Evolutionary conservation across 2,113 vertebrate species (phyloP).

Genomic region (Paraplagusia blochii): DNA sequence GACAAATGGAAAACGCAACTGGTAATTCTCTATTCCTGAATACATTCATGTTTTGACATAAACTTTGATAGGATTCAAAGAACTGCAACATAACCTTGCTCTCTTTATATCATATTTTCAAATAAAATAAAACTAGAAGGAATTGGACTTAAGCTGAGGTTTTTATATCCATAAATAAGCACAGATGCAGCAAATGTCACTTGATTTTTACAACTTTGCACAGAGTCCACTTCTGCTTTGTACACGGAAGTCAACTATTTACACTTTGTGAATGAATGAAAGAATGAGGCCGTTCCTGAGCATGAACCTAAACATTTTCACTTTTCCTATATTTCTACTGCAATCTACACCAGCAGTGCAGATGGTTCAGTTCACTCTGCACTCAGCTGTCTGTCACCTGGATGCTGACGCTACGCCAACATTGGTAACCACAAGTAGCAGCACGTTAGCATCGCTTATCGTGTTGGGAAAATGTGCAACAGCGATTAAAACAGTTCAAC

Average conservation of each 20-base stretch:
- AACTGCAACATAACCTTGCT: too few relatives aligned
- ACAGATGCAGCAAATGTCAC: too few relatives aligned
- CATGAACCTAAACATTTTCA: not conserved
- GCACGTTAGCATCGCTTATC: slow-evolving; percentile 6
- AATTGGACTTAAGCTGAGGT: too few relatives aligned
- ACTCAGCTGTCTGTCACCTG: slow-evolving; percentile 52
- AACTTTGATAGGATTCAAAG: too few relatives aligned
- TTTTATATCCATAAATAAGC: too few relatives aligned
- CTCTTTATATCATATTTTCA: too few relatives aligned
- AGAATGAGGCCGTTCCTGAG: not conserved
- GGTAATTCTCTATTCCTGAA: too few relatives aligned
- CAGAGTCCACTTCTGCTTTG: not conserved
- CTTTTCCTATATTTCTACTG: not conserved
- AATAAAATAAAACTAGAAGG: too few relatives aligned
- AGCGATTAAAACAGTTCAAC: not conserved
- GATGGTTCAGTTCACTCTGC: not conserved
- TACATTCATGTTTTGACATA: too few relatives aligned
- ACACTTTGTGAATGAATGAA: slow-evolving; percentile 8
- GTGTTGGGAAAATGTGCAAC: rapidly evolving
- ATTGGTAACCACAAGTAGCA: slow-evolving; percentile 32
- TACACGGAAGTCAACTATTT: not conserved
- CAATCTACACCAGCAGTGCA: not conserved
- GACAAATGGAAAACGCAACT: too few relatives aligned
- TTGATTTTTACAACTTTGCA: not conserved
- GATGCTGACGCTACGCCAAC: slow-evolving; percentile 7